These are phyloP conservation scores for Drosophila longiperda DNA, from an alignment of 2,888 invertebrate genomes.

Conservation along the genomic window DNA sequence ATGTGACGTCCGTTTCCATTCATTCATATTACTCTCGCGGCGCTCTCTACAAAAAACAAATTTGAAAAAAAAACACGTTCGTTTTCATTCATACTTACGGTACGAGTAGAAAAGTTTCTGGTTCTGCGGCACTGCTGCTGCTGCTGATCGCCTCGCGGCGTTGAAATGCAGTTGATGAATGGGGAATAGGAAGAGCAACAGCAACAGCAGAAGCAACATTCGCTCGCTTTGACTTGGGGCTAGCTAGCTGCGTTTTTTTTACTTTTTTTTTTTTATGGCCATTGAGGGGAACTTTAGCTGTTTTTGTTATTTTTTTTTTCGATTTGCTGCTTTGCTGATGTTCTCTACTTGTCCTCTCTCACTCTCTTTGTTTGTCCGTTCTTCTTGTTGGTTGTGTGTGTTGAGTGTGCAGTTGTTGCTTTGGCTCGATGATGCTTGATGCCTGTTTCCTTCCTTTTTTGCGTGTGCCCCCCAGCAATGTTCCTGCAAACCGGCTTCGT, in stretches of 20 bases:
- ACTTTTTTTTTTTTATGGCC: constrained; percentile 29
- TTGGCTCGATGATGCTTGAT: constrained; percentile 64
- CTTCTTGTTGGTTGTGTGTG: constrained; percentile 15
- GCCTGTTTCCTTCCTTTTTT: constrained; percentile 80
- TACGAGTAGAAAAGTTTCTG: constrained; percentile 70
- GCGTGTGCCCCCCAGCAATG: constrained; percentile 54
- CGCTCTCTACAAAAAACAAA: constrained; percentile 21
- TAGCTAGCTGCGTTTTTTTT: constrained; percentile 22
- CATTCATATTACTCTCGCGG: constrained; percentile 64
- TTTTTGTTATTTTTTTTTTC: constrained; percentile 60
- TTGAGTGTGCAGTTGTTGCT: constrained; percentile 12
- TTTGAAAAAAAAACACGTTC: constrained; percentile 66
- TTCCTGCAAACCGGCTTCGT: constrained; percentile 77
- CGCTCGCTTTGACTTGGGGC: constrained; percentile 42
- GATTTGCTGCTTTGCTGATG: constrained; percentile 47
- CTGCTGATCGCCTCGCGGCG: constrained; percentile 69
- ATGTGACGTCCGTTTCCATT: constrained; percentile 52
- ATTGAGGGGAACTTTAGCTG: constrained; percentile 58
- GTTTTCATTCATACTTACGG: constrained; percentile 78
- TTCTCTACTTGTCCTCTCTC: constrained; percentile 35
- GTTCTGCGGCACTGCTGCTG: constrained; percentile 47
- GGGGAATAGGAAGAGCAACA: constrained; percentile 53
- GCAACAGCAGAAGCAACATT: constrained; percentile 33
- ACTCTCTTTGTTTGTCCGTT: constrained; percentile 5
- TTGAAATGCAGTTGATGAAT: constrained; percentile 81